phyloP scores from a whole-genome alignment of 1,140 invertebrate genomes.

The Bombyx mandarina region DNA sequence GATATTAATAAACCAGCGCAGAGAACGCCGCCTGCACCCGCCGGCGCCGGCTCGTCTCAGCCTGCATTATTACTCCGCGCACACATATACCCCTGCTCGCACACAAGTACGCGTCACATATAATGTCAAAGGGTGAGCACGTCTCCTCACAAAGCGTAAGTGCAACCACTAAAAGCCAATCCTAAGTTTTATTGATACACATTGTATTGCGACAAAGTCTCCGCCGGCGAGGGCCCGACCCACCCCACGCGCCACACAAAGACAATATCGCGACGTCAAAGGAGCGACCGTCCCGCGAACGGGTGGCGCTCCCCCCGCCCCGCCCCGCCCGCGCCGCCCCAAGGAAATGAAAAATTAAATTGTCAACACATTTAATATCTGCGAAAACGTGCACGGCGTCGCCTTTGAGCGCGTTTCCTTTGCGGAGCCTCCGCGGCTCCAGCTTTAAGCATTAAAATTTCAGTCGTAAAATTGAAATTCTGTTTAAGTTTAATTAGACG shows the following conservation, averaged over 20 bases:
- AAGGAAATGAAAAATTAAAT: slow-evolving; percentile 71
- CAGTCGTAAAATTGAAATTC: slow-evolving; percentile 64
- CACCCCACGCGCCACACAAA: slow-evolving; percentile 65
- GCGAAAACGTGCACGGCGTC: slow-evolving; percentile 66
- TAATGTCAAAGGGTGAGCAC: slow-evolving; percentile 66
- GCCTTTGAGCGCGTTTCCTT: slow-evolving; percentile 61
- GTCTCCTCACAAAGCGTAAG: slow-evolving; percentile 68
- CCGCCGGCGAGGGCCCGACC: slow-evolving; percentile 49
- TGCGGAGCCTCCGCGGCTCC: slow-evolving; percentile 46
- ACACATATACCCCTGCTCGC: slow-evolving; percentile 19
- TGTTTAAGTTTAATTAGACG: slow-evolving; percentile 67
- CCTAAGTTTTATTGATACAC: slow-evolving; percentile 72
- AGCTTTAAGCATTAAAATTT: slow-evolving; percentile 66
- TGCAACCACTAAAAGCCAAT: slow-evolving; percentile 72
- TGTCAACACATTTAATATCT: slow-evolving; percentile 71
- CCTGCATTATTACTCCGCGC: slow-evolving; percentile 10
- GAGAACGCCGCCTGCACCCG: slow-evolving; percentile 10
- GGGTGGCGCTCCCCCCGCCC: slow-evolving; percentile 30
- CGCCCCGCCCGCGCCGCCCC: slow-evolving; percentile 43
- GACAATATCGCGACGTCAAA: slow-evolving; percentile 71
- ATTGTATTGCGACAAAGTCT: slow-evolving; percentile 71
- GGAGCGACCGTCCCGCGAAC: slow-evolving; percentile 46
- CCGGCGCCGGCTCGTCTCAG: slow-evolving; percentile 37
- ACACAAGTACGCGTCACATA: slow-evolving; percentile 36
- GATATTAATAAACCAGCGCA: slow-evolving; percentile 31